A percentile compares a stretch with the other conserved stretches of the same genome.
Conservation (phyloP, 2,888 invertebrate genomes). For the Zygaena filipendulae region DNA sequence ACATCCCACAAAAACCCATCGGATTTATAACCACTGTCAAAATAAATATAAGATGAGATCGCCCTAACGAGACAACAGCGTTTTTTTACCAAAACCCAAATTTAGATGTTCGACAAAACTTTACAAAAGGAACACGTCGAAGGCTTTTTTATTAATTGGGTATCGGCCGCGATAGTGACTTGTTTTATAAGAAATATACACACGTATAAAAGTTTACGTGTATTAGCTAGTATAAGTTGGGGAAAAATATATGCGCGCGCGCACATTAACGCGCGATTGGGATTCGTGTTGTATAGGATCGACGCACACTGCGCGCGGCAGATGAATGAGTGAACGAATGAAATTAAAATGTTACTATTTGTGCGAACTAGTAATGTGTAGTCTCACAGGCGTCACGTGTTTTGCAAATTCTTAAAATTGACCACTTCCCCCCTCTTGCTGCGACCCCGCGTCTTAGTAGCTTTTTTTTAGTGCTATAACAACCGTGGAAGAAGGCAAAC, state of each 20-base stretch:
- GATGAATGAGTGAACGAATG: no score
- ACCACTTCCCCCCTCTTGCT: no score
- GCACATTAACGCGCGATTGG: constrained; percentile 34
- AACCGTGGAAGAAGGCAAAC: no score
- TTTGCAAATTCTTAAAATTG: no score
- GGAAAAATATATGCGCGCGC: constrained; percentile 34
- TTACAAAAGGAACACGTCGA: constrained; percentile 34
- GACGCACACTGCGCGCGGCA: constrained; percentile 25
- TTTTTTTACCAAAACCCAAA: constrained; percentile 44
- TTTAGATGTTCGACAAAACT: constrained; percentile 65
- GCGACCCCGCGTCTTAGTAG: no score
- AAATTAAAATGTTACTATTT: no score
- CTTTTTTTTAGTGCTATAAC: no score
- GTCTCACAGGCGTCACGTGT: no score
- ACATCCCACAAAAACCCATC: constrained; percentile 34
- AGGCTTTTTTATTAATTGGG: constrained; percentile 52
- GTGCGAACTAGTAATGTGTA: no score
- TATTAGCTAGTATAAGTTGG: constrained; percentile 27
- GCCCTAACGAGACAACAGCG: constrained; percentile 32
- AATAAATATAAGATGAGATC: constrained; percentile 47
- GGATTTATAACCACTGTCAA: constrained; percentile 52
- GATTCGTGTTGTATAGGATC: constrained; percentile 29
- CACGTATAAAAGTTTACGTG: no score
- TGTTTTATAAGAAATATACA: no score
- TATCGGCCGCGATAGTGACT: constrained; percentile 33